Conservation (phyloP, 2,888 invertebrate species). For the Hydroisotoma schaefferi region DNA sequence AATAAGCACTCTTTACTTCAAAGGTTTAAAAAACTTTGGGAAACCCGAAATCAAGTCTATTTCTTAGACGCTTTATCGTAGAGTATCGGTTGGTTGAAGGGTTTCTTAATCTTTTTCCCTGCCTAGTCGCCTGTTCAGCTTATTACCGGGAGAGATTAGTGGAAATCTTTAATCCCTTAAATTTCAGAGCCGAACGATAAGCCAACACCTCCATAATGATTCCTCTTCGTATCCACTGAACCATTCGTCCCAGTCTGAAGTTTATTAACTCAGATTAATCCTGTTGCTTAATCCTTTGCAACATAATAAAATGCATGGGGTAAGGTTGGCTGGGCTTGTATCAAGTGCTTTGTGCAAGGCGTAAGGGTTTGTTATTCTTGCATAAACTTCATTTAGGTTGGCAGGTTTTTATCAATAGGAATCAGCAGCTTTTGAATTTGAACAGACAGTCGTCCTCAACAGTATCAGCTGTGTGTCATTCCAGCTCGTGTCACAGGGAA, state of each 20-base stretch:
- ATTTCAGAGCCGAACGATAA: neutral
- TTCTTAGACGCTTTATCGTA: too few species aligned
- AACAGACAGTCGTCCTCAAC: neutral
- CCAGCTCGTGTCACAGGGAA: conserved; percentile 14
- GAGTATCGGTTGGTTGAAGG: too few species aligned
- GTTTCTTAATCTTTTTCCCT: too few species aligned
- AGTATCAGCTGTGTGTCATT: conserved; percentile 8
- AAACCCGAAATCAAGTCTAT: too few species aligned
- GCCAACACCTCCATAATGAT: conserved; percentile 6
- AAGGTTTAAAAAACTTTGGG: too few species aligned
- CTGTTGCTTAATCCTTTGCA: conserved; percentile 19
- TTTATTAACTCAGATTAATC: conserved; percentile 15
- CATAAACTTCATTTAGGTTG: conserved; percentile 12
- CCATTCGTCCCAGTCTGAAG: conserved; percentile 6
- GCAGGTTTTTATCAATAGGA: neutral
- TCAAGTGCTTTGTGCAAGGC: conserved; percentile 29
- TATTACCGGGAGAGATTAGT: neutral
- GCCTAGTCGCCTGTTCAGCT: too few species aligned
- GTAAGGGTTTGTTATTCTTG: conserved; percentile 16
- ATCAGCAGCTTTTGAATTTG: neutral
- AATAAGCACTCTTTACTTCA: too few species aligned
- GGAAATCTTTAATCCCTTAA: neutral
- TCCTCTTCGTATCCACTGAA: neutral
- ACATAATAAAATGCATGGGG: conserved; percentile 3
- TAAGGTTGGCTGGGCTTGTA: too few species aligned